phyloP scores from a whole-genome alignment of 92 coral and sea anemone genomes.

The Actinostola sp. region DNA sequence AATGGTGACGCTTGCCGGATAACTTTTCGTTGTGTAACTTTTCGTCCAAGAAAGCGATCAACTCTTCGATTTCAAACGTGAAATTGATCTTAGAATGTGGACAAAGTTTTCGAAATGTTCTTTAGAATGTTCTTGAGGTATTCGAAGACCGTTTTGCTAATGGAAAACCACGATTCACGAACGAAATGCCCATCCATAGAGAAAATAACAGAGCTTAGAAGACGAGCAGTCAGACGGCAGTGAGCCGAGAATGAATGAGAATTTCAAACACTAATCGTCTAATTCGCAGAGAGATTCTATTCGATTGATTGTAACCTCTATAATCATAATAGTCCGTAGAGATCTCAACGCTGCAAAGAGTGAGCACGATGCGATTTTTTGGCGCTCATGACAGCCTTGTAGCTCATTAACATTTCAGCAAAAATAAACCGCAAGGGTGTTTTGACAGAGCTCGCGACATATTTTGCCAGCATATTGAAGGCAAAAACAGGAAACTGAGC shows the following conservation, averaged over 20 bases:
- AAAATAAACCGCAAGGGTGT: conserved; percentile 99
- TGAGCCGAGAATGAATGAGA: conserved; percentile 22
- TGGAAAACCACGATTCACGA: neutral
- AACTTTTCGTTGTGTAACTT: conserved; percentile 24
- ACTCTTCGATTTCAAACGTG: conserved; percentile 15
- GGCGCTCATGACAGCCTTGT: conserved; percentile 76
- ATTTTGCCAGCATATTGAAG: conserved; percentile 81
- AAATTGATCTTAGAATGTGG: conserved; percentile 19
- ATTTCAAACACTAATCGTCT: conserved; percentile 1
- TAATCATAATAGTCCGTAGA: conserved; percentile 38
- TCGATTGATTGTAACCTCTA: conserved; percentile 50
- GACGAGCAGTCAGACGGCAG: conserved; percentile 30
- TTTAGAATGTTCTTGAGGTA: conserved; percentile 21
- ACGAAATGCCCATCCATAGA: neutral
- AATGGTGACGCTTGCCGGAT: conserved; percentile 37
- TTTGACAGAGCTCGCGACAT: conserved; percentile 88
- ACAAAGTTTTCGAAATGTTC: conserved; percentile 3
- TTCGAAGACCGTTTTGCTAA: neutral
- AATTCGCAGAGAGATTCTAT: conserved; percentile 26
- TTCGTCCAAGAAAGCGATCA: conserved; percentile 31
- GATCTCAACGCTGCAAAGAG: conserved; percentile 77
- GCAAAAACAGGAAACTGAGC: conserved; percentile 46
- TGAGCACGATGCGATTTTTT: conserved; percentile 70
- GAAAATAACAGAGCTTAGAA: conserved; percentile 7
- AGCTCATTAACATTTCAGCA: conserved; percentile 97